phyloP scores from a whole-genome alignment of 2,888 invertebrate species.

The Tipula lateralis region DNA sequence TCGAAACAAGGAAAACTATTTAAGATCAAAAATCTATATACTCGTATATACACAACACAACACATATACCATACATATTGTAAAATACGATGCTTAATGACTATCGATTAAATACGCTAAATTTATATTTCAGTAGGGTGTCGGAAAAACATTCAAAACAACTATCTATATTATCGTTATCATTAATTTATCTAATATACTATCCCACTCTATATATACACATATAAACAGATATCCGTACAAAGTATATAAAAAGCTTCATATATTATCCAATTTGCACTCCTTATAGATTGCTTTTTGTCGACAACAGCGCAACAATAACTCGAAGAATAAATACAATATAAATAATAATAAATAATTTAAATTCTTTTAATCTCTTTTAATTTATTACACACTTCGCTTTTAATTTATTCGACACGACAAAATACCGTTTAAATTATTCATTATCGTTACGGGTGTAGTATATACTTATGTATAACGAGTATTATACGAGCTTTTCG shows the following conservation, averaged over 20 bases:
- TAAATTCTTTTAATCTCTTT: slow-evolving; percentile 1
- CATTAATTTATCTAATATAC: not conserved
- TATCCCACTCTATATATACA: not conserved
- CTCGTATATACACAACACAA: not conserved
- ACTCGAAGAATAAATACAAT: not conserved
- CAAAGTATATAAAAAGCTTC: not conserved
- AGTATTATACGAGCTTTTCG: not conserved
- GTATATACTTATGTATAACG: not conserved
- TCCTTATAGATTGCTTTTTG: not conserved
- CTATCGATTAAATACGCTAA: not conserved
- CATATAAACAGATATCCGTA: no score
- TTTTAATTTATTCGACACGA: slow-evolving; percentile 19
- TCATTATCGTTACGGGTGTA: not conserved
- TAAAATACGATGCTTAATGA: not conserved
- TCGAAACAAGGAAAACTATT: not conserved
- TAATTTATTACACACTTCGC: slow-evolving; percentile 11
- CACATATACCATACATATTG: not conserved
- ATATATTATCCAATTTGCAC: slow-evolving; percentile 9
- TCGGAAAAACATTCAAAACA: not conserved
- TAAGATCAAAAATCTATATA: not conserved
- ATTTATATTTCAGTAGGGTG: not conserved
- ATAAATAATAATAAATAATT: slow-evolving; percentile 19
- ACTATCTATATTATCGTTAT: not conserved
- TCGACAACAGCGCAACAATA: not conserved
- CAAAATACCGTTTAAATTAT: slow-evolving; percentile 24